Conservation (phyloP, 2,888 invertebrate genomes). For the Sarcophaga subvicina region DNA sequence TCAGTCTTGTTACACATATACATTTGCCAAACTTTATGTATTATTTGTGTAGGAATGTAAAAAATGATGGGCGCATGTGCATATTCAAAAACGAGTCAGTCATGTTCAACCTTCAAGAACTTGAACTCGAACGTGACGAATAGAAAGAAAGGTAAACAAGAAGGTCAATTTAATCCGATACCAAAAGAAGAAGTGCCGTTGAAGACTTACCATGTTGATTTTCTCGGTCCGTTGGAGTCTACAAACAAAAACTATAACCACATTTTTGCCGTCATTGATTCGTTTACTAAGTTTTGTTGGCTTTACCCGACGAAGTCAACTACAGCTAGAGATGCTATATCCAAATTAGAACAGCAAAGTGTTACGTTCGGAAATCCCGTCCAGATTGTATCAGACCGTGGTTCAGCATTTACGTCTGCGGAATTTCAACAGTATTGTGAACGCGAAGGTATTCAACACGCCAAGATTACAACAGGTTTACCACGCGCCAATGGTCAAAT, state of each 20-base stretch:
- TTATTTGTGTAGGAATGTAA: too few relatives aligned
- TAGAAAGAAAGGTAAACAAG: constrained; percentile 52
- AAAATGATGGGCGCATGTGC: too few relatives aligned
- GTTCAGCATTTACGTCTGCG: constrained; percentile 72
- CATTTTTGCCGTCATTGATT: too few relatives aligned
- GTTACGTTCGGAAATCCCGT: constrained; percentile 77
- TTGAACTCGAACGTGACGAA: neutral
- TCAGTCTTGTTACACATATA: too few relatives aligned
- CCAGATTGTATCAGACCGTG: constrained; percentile 75
- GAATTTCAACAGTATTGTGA: constrained; percentile 76
- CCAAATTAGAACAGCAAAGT: constrained; percentile 73
- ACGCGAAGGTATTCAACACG: constrained; percentile 74
- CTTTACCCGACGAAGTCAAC: too few relatives aligned
- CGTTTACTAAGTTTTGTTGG: too few relatives aligned
- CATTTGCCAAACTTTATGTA: too few relatives aligned
- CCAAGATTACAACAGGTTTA: constrained; percentile 48
- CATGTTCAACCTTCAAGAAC: too few relatives aligned
- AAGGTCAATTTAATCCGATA: constrained; percentile 53
- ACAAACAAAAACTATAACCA: too few relatives aligned
- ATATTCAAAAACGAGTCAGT: too few relatives aligned
- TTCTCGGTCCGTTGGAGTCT: constrained; percentile 30
- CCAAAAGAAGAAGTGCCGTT: constrained; percentile 58
- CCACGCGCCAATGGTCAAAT: too few relatives aligned
- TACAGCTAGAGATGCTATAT: too few relatives aligned
- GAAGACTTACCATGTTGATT: constrained; percentile 52